A percentile compares a stretch with the other conserved stretches of the same genome.
These are phyloP conservation scores for Nemoura dubitans DNA, from an alignment of 2,888 invertebrate genomes.

Conservation along the genomic window DNA sequence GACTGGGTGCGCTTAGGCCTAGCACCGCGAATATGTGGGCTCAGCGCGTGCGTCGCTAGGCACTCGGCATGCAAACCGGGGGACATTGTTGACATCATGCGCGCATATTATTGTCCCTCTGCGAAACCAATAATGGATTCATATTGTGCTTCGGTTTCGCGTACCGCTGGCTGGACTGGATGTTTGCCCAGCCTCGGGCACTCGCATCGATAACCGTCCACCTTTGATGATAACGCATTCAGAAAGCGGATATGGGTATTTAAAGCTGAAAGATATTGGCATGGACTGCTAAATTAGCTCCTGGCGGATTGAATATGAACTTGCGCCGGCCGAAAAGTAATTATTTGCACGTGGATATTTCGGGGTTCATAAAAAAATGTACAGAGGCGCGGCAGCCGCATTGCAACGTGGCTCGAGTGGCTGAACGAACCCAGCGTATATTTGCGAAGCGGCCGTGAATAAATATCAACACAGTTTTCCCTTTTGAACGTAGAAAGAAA, in stretches of 20 bases:
- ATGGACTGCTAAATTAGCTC: background rate
- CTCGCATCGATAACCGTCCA: background rate
- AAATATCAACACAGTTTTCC: background rate
- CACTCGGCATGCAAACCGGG: background rate
- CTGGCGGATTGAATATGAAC: background rate
- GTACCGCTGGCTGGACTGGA: background rate
- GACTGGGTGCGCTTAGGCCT: slow-evolving; percentile 16
- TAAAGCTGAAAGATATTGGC: background rate
- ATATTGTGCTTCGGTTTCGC: background rate
- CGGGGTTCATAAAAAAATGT: background rate
- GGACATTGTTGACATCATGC: slow-evolving; percentile 24
- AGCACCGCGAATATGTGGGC: slow-evolving; percentile 29
- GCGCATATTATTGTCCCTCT: background rate
- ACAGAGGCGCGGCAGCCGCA: background rate
- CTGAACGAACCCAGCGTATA: background rate
- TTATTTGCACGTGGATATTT: background rate
- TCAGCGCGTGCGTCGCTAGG: background rate
- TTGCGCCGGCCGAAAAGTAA: background rate
- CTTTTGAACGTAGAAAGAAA: background rate
- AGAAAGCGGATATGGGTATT: background rate
- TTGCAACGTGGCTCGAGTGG: background rate
- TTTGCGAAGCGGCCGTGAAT: background rate
- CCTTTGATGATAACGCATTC: background rate
- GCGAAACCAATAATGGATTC: background rate
- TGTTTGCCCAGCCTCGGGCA: background rate